Evolutionary conservation across 2,797 vertebrate species (phyloP).

Genomic region (Mormyrus proboscirostris): DNA sequence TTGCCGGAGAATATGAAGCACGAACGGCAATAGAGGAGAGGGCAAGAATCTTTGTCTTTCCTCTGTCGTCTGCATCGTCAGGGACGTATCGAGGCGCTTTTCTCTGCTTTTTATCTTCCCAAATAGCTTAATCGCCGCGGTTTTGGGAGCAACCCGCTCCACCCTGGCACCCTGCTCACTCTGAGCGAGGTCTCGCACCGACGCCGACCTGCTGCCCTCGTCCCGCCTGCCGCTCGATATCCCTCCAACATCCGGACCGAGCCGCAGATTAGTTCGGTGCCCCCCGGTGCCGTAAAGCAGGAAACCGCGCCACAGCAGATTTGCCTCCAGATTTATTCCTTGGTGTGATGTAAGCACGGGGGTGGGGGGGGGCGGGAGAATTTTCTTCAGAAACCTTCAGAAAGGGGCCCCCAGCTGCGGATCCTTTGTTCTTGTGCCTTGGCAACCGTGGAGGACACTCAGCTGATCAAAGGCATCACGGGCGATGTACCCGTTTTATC

Average conservation of each 20-base stretch:
- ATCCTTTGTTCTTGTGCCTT: background rate
- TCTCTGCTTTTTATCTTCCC: background rate
- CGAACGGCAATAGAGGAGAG: background rate
- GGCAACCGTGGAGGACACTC: background rate
- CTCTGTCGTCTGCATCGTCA: background rate
- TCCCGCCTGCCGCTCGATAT: background rate
- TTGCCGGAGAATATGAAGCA: too few relatives aligned
- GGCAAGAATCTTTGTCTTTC: background rate
- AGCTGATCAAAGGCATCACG: background rate
- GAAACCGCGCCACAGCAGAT: background rate
- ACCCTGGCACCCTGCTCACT: background rate
- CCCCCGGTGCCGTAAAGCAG: background rate
- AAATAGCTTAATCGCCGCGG: background rate
- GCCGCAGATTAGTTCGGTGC: background rate
- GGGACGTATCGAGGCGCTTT: background rate
- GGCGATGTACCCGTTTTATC: background rate
- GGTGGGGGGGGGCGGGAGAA: too few relatives aligned
- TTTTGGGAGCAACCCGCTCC: background rate
- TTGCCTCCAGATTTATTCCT: background rate
- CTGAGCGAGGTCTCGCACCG: too few relatives aligned
- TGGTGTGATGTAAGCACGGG: background rate
- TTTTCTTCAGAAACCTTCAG: background rate
- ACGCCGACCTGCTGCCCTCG: too few relatives aligned
- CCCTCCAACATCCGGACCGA: background rate
- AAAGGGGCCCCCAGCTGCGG: background rate